phyloP scores from a whole-genome alignment of 2,888 invertebrate species.

The Orgyia antiqua region DNA sequence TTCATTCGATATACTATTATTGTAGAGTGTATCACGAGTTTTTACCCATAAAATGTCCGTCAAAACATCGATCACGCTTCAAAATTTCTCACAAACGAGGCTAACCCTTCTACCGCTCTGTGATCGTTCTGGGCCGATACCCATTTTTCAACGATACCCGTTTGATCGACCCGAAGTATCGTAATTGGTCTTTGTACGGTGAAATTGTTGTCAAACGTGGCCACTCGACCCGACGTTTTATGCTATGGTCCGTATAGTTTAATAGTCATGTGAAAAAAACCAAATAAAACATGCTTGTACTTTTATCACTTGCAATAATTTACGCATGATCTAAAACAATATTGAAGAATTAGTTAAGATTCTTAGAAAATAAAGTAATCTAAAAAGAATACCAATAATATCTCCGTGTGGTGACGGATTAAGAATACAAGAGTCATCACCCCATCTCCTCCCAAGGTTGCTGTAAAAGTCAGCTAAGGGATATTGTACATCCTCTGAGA shows the following conservation, averaged over 20 bases:
- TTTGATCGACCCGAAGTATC: constrained; percentile 31
- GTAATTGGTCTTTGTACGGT: constrained; percentile 39
- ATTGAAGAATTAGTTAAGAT: no score
- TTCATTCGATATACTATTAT: constrained; percentile 13
- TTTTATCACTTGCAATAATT: no score
- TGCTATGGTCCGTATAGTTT: constrained; percentile 23
- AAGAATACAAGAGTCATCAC: no score
- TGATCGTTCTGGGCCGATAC: constrained; percentile 17
- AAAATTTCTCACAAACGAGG: constrained; percentile 20
- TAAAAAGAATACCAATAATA: no score
- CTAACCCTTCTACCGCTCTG: constrained; percentile 20
- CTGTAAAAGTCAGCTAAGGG: no score
- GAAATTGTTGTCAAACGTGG: constrained; percentile 38
- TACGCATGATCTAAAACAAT: no score
- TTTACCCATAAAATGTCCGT: constrained; percentile 19
- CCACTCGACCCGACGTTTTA: constrained; percentile 24
- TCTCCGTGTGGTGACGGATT: no score
- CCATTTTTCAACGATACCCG: constrained; percentile 33
- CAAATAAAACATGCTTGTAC: no score
- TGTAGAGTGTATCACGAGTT: constrained; percentile 9
- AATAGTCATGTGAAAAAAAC: constrained; percentile 24
- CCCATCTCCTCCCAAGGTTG: no score
- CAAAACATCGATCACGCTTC: constrained; percentile 26
- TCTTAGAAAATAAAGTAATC: no score
- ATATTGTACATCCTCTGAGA: no score